Evolutionary conservation across 2,888 invertebrate genomes (phyloP), one percentile per base, ranked within the genome.

Genomic region (Pachymerium ferrugineum): DNA sequence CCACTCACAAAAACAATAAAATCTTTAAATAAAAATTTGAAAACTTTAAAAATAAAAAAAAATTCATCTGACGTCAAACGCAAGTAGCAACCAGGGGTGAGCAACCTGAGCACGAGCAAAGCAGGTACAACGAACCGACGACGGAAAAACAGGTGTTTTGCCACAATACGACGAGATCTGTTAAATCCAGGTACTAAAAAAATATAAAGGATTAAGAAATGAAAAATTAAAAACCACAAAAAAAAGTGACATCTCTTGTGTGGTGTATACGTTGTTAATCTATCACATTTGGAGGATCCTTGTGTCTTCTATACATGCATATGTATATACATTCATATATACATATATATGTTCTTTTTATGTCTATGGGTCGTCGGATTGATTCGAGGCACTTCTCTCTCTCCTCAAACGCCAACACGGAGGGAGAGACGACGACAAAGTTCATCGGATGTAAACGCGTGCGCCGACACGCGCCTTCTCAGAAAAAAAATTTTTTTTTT

Each of bases 351-450:
- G 6, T 42, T 42, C n/a, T 42, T n/a, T 42, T 5, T 42, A 14
- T 42, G 16, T 42, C 3, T 47, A 22, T 47, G 19, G 22, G 47
- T 47, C 22, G 47, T 19, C 47, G 47, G 47, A 16, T 42, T 42
- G 42, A 12, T 47, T 47, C 47, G 47, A 47, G 47, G 47, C 47
- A 47, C 47, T 47, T 47, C 47, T 47, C 47, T 47, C 47, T 47
- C 47, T 3, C 3, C n/a, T n/a, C n/a, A n/a, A 12, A 47, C 47
- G 47, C 12, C 38, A 16, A 38, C 38, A 14, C 3, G 14, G 5
- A 38, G n/a, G n/a, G n/a, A n/a, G n/a, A n/a, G n/a, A n/a, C n/a
- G n/a, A n/a, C n/a, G n/a, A n/a, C n/a, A n/a, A n/a, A n/a, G 5
- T 38, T 38, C 14, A n/a, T 38, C 14, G 38, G 47, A 19, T 19